Evolutionary conservation across 92 coral and sea anemone species (phyloP).

Genomic region (Zoanthus solanderi): DNA sequence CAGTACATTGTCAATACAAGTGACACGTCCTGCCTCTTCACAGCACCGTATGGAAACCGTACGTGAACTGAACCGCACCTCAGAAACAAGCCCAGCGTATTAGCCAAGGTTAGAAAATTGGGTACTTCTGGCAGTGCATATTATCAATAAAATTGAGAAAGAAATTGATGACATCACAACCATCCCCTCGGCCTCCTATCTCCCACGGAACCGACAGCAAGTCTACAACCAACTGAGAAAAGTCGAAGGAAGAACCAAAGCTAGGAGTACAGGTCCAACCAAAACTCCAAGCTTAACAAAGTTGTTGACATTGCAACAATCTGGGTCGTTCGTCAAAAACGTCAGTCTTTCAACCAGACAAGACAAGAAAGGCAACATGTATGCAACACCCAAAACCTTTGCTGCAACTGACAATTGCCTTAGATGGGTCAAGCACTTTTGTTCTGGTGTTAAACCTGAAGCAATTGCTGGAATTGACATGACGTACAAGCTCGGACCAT

Average conservation of each 20-base stretch:
- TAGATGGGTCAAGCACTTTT: neutral
- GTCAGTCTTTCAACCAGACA: neutral
- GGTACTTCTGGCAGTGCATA: constrained; percentile 53
- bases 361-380: neutral
- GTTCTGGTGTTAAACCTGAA: neutral
- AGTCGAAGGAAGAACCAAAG: neutral
- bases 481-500: constrained; percentile 60
- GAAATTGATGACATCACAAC: constrained; percentile 51
- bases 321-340: neutral
- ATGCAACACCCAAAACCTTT: neutral
- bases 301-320: neutral
- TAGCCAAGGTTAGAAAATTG: constrained; percentile 49
- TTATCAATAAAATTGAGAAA: constrained; percentile 55
- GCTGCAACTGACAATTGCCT: neutral
- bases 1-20: constrained; percentile 43
- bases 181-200: constrained; percentile 61
- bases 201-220: constrained; percentile 67
- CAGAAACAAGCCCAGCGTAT: constrained; percentile 70
- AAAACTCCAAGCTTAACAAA: neutral
- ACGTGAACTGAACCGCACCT: constrained; percentile 47
- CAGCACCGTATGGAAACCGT: constrained; percentile 41
- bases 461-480: neutral
- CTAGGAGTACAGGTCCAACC: neutral
- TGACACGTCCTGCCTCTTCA: constrained; percentile 41
- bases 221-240: constrained; percentile 41